A percentile compares a stretch with the other conserved stretches of the same genome.
These are phyloP conservation scores for Anas bahamensis DNA, from an alignment of 2,797 vertebrate species.

Conservation along the genomic window DNA sequence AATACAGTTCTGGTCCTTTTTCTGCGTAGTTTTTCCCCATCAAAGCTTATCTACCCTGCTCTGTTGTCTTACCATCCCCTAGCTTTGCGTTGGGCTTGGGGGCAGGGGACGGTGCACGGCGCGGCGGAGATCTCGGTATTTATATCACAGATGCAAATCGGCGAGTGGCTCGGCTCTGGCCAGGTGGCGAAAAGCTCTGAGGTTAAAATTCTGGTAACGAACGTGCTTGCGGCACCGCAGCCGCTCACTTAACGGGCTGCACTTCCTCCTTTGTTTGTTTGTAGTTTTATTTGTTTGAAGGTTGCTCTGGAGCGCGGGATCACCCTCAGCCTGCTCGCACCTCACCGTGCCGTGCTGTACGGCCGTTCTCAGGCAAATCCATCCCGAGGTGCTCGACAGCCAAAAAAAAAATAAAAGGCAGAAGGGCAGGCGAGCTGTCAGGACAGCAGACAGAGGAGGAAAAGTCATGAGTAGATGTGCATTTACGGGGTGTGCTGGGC, in stretches of 20 bases:
- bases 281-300: neutral
- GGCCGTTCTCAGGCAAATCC: neutral
- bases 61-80: neutral
- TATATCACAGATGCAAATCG: neutral
- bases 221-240: neutral
- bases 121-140: neutral
- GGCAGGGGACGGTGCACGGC: neutral
- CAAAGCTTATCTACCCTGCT: neutral
- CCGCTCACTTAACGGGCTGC: neutral
- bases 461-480: neutral
- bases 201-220: neutral
- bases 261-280: neutral
- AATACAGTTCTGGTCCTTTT: neutral
- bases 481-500: neutral
- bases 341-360: accelerated
- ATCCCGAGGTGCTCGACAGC: neutral
- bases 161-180: neutral
- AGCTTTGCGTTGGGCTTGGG: neutral
- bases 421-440: neutral
- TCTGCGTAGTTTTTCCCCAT: constrained; percentile 4
- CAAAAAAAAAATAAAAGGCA: neutral
- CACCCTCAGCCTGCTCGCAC: neutral
- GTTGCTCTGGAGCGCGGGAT: neutral
- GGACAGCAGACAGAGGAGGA: neutral
- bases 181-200: neutral